Evolutionary conservation across 1,140 invertebrate species (phyloP).

Genomic region (Drosophila nigromelanica): DNA sequence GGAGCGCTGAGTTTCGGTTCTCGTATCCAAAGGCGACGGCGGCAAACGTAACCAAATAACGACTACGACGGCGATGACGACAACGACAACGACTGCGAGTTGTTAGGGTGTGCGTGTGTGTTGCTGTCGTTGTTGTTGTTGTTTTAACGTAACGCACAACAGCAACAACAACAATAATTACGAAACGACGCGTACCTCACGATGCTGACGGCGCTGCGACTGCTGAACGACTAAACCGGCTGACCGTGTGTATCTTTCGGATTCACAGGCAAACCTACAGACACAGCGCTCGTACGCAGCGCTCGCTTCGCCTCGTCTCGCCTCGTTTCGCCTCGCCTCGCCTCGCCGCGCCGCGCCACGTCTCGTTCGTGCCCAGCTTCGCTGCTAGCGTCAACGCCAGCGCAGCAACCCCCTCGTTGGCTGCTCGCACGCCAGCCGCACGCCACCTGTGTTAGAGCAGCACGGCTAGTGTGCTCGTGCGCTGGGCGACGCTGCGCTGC

Average conservation of each 20-base stretch:
- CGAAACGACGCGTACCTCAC: conserved; percentile 53
- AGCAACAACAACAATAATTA: conserved; percentile 34
- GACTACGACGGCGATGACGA: conserved; percentile 41
- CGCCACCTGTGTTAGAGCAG: conserved; percentile 32
- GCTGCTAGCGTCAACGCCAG: conserved; percentile 18
- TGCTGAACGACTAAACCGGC: conserved; percentile 80
- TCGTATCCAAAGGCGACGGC: conserved; percentile 67
- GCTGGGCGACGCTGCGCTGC: conserved; percentile 16
- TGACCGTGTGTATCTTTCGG: conserved; percentile 42
- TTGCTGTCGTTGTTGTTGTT: conserved; percentile 37
- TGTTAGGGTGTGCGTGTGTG: conserved; percentile 10
- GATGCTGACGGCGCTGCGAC: conserved; percentile 74
- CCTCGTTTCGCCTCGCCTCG: conserved; percentile 13
- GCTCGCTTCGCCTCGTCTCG: conserved; percentile 11
- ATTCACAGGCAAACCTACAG: conserved; percentile 37
- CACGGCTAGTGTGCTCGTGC: conserved; percentile 14
- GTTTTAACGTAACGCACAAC: conserved; percentile 40
- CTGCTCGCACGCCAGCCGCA: background rate
- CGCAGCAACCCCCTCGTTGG: conserved; percentile 60
- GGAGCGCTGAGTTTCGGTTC: conserved; percentile 30
- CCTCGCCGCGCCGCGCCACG: conserved; percentile 4
- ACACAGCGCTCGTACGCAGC: conserved; percentile 23
- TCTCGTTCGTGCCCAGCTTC: conserved; percentile 22
- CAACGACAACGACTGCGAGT: conserved; percentile 25
- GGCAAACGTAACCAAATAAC: conserved; percentile 26